A percentile compares a stretch with the other conserved stretches of the same genome.
Conservation (phyloP, 2,888 invertebrate genomes). For the Oxyteleia sp. region DNA sequence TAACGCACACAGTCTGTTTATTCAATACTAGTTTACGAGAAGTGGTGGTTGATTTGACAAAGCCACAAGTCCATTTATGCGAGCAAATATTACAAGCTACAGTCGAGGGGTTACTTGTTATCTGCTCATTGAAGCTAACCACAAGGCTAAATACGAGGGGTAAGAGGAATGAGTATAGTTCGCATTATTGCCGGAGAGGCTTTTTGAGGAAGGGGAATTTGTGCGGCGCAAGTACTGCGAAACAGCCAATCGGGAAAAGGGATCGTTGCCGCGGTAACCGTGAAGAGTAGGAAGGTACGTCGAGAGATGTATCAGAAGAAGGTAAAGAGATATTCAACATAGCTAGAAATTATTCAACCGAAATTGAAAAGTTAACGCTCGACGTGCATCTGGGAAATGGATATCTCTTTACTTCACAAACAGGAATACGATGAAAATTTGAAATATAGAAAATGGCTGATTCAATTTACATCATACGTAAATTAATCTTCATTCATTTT, state of each 20-base stretch:
- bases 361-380: slow-evolving; percentile 87
- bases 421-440: slow-evolving; percentile 52
- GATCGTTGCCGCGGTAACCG: slow-evolving; percentile 87
- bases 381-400: slow-evolving; percentile 66
- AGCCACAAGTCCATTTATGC: slow-evolving; percentile 87
- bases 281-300: slow-evolving; percentile 75
- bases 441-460: slow-evolving; percentile 42
- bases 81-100: slow-evolving; percentile 86
- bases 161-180: slow-evolving; percentile 67
- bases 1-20: slow-evolving; percentile 41
- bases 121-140: slow-evolving; percentile 88
- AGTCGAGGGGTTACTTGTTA: slow-evolving; percentile 87
- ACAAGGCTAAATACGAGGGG: slow-evolving; percentile 86
- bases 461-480: slow-evolving; percentile 10
- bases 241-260: slow-evolving; percentile 85
- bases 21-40: slow-evolving; percentile 82
- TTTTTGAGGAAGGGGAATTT: slow-evolving; percentile 72
- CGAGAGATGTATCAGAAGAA: slow-evolving; percentile 66
- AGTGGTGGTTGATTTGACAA: slow-evolving; percentile 87
- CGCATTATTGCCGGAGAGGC: slow-evolving; percentile 70
- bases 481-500: too few relatives aligned
- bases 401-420: slow-evolving; percentile 63
- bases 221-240: slow-evolving; percentile 63
- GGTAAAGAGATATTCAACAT: slow-evolving; percentile 72
- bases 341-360: slow-evolving; percentile 86